phyloP scores from a whole-genome alignment of 2,113 vertebrate species.

The Argyrosomus japonicus region DNA sequence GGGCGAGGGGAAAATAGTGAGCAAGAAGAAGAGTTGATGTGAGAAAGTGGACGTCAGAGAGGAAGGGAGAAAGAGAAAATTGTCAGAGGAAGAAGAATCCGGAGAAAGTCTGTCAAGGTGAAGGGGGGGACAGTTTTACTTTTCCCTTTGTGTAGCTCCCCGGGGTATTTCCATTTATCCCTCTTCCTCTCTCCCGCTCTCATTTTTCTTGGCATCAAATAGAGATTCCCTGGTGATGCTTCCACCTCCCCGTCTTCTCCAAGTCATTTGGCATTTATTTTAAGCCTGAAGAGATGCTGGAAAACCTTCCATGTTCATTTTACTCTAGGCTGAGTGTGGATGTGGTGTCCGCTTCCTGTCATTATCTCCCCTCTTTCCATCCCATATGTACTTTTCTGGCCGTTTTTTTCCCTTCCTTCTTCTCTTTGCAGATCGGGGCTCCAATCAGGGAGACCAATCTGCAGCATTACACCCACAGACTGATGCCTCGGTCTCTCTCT shows the following conservation, averaged over 20 bases:
- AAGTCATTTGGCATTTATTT: conserved; percentile 37
- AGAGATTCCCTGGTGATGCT: conserved; percentile 41
- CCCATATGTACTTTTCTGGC: background rate
- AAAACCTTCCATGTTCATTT: conserved; percentile 21
- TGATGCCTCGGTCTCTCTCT: background rate
- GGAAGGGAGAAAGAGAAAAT: conserved; percentile 14
- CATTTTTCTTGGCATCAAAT: conserved; percentile 30
- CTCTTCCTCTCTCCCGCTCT: background rate
- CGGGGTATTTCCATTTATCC: conserved; percentile 38
- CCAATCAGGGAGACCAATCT: conserved; percentile 11
- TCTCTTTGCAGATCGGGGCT: background rate
- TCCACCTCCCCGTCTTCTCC: conserved; percentile 29
- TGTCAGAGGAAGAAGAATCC: conserved; percentile 20
- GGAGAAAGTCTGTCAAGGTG: conserved; percentile 53
- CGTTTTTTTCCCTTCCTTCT: background rate
- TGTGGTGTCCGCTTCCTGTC: background rate
- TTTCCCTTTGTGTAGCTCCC: conserved; percentile 34
- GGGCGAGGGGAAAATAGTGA: background rate
- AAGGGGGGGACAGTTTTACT: conserved; percentile 38
- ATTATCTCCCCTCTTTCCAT: background rate
- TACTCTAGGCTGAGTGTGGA: background rate
- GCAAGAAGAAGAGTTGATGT: background rate
- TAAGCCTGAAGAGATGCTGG: conserved; percentile 17
- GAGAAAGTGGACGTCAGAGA: conserved; percentile 31
- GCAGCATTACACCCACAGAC: background rate